Percentiles rank a stretch among this genome's conserved stretches.
These are phyloP conservation scores for Pseudonaja textilis DNA, from an alignment of 2,113 vertebrate species.

Conservation along the genomic window DNA sequence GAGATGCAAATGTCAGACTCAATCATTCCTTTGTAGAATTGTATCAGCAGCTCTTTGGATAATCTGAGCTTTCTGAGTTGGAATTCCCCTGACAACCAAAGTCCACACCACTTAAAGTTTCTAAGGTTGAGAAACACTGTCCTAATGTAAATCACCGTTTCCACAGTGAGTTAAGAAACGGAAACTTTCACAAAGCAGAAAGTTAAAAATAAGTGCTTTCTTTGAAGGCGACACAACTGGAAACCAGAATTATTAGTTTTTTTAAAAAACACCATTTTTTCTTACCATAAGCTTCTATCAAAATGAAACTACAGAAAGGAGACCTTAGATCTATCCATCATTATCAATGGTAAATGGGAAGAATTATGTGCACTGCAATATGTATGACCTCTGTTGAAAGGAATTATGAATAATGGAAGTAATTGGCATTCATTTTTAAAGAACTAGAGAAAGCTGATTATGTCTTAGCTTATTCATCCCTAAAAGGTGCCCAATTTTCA, in stretches of 20 bases:
- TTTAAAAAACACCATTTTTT: not conserved
- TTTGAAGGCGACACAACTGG: not conserved
- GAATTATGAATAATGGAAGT: constrained; percentile 19
- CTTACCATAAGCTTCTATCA: not conserved
- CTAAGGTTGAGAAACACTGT: not conserved
- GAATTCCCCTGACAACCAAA: not conserved
- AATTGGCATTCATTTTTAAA: not conserved
- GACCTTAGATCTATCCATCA: not conserved
- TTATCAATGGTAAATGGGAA: not conserved
- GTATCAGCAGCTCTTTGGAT: too few species aligned
- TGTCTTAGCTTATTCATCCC: not conserved
- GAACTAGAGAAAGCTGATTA: not conserved
- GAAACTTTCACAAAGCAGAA: not conserved
- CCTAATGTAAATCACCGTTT: not conserved
- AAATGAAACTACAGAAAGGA: not conserved
- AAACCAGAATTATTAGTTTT: not conserved
- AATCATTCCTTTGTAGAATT: too few species aligned
- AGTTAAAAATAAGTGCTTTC: not conserved
- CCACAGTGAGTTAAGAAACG: not conserved
- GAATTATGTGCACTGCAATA: not conserved
- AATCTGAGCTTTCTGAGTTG: too few species aligned
- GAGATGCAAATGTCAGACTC: too few species aligned
- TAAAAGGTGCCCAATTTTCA: not conserved
- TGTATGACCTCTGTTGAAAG: not conserved
- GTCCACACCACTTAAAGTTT: not conserved